A percentile compares a stretch with the other conserved stretches of the same genome.
phyloP scores from a whole-genome alignment of 2,797 vertebrate species.

The Rousettus madagascariensis region DNA sequence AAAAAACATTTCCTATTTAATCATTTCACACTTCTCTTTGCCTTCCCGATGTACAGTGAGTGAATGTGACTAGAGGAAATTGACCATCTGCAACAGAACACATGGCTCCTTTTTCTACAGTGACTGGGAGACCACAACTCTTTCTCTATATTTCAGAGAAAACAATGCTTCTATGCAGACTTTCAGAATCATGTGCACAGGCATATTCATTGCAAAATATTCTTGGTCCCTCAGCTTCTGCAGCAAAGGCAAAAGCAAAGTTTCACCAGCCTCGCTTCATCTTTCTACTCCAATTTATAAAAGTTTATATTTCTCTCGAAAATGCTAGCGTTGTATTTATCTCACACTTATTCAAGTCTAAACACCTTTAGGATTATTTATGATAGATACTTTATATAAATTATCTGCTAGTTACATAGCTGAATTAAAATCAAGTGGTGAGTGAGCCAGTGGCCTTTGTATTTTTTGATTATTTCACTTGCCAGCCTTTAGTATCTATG shows the following conservation, averaged over 20 bases:
- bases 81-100: slow-evolving; percentile 44
- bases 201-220: not conserved
- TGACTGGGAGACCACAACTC: not conserved
- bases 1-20: slow-evolving; percentile 47
- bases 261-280: slow-evolving; percentile 20
- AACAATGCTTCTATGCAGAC: not conserved
- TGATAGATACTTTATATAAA: not conserved
- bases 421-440: not conserved
- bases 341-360: not conserved
- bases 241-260: slow-evolving; percentile 14
- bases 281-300: slow-evolving; percentile 14
- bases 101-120: not conserved
- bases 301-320: not conserved
- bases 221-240: not conserved
- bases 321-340: slow-evolving; percentile 14
- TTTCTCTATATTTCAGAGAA: slow-evolving; percentile 7
- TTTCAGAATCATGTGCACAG: not conserved
- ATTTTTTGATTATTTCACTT: not conserved
- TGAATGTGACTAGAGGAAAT: slow-evolving; percentile 31
- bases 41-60: not conserved
- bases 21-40: slow-evolving; percentile 38
- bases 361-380: not conserved
- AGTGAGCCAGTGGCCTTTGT: not conserved
- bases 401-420: not conserved
- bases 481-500: not conserved